These are phyloP conservation scores for Rallus limicola DNA, from an alignment of 2,113 vertebrate genomes.

Conservation along the genomic window DNA sequence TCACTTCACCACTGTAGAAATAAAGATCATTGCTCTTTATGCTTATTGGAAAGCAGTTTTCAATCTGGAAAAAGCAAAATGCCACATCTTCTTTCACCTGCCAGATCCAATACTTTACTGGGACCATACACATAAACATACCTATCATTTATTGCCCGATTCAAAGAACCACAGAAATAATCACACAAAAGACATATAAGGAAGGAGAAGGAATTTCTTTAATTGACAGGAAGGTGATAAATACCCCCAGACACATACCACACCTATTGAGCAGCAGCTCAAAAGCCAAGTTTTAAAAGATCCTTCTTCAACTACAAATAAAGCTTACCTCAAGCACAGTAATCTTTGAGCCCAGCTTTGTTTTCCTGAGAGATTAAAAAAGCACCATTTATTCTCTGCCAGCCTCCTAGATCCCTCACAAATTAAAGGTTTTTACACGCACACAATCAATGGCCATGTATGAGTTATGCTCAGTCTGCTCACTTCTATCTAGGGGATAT, in stretches of 20 bases:
- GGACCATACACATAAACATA: background rate
- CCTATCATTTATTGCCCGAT: conserved; percentile 21
- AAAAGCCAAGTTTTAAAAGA: background rate
- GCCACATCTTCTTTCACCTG: conserved; percentile 41
- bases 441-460: background rate
- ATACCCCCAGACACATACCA: background rate
- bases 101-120: conserved; percentile 30
- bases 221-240: background rate
- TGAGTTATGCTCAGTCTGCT: background rate
- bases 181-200: background rate
- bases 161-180: background rate
- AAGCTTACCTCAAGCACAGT: background rate
- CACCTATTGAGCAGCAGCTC: background rate
- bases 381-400: background rate
- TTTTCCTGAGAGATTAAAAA: background rate
- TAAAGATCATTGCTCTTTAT: conserved; percentile 69
- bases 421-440: background rate
- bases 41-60: conserved; percentile 64
- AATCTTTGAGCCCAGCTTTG: background rate
- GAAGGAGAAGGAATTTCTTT: conserved; percentile 8
- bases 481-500: background rate
- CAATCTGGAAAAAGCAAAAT: conserved; percentile 52
- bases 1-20: conserved; percentile 47
- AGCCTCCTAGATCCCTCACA: background rate
- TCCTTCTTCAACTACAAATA: background rate